Evolutionary conservation across 2,888 invertebrate species (phyloP).

Genomic region (Spodoptera littoralis): DNA sequence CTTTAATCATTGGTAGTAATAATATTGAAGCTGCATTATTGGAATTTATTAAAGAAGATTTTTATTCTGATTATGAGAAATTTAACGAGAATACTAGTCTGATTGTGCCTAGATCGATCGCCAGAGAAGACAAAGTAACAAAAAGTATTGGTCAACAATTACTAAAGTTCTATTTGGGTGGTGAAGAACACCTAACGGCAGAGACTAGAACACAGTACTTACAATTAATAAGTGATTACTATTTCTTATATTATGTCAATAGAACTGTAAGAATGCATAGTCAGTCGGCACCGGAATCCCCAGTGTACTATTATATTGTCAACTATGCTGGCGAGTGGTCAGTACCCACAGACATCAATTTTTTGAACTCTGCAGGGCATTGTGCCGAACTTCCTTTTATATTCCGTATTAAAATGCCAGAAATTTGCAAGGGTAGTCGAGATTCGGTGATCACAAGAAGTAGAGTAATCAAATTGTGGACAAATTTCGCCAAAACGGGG

Average conservation of each 20-base stretch:
- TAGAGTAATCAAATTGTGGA: slow-evolving; percentile 83
- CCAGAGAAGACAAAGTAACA: slow-evolving; percentile 64
- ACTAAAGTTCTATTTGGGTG: slow-evolving; percentile 78
- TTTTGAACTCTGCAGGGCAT: slow-evolving; percentile 77
- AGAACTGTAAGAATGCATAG: slow-evolving; percentile 78
- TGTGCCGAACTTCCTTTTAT: slow-evolving; percentile 79
- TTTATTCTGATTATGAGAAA: slow-evolving; percentile 75
- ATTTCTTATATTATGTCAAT: slow-evolving; percentile 80
- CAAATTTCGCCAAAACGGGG: slow-evolving; percentile 86
- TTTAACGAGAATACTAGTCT: slow-evolving; percentile 72
- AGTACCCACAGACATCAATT: slow-evolving; percentile 67
- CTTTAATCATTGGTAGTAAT: slow-evolving; percentile 82
- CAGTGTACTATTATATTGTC: slow-evolving; percentile 80
- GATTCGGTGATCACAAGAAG: slow-evolving; percentile 76
- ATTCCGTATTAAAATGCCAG: slow-evolving; percentile 70
- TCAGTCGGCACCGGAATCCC: slow-evolving; percentile 70
- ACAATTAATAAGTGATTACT: slow-evolving; percentile 80
- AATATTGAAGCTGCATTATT: slow-evolving; percentile 76
- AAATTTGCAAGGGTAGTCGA: slow-evolving; percentile 73
- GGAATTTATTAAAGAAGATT: slow-evolving; percentile 67
- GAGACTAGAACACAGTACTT: slow-evolving; percentile 77
- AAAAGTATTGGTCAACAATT: slow-evolving; percentile 76
- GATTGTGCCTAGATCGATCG: slow-evolving; percentile 75
- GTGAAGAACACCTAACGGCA: slow-evolving; percentile 70
- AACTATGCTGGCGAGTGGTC: slow-evolving; percentile 79